Evolutionary conservation across 2,888 invertebrate genomes (phyloP), one percentile per base, ranked within the genome.

Genomic region (Cerastoderma edule): DNA sequence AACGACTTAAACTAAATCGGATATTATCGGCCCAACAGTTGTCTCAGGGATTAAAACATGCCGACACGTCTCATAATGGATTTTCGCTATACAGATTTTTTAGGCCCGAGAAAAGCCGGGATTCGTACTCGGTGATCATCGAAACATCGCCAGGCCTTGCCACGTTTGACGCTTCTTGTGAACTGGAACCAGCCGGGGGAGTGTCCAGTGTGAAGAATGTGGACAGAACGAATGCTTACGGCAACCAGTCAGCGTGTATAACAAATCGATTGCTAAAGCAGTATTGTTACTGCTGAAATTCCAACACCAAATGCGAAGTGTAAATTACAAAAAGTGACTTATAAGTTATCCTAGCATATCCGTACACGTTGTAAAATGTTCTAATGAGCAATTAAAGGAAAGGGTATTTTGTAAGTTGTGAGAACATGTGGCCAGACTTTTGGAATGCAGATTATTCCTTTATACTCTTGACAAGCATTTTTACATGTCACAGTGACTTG

Each of bases 1-100:
- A 83, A 95, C 95, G 0, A 89, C 89, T 39, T 88, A 46, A 39
- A 16, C 63, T 82, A 10, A 27, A 53, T 32, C 69, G 56, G 32
- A 56, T 82, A 19, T 60, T 48, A 24, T 73, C 75, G 16, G 64
- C 69, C 1, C 53, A 69, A 27, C 22, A 56, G 24, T 46, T 79
- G 10, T 32, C 71, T 8, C 57, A 67, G n/a, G 82, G 79, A 10
- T 28, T 82, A 5, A 28, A 82, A 39, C 74, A 79, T 70, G 19
- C 50, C 2, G 53, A 32, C 22, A 82, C 78, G 0, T 72, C 74
- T 22, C 78, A 82, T 39, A 72, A 57, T 19, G 79, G 79, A 1
- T 76, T 76, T 33, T 79, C 82, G 6, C 65, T 79, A 6, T 75
- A 72, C 10, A 70, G 72, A 16, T 77, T 79, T 60, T 72, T 79